Base-by-base conservation (phyloP, 1,140 invertebrate species). In the Trichonephila clavata region DNA sequence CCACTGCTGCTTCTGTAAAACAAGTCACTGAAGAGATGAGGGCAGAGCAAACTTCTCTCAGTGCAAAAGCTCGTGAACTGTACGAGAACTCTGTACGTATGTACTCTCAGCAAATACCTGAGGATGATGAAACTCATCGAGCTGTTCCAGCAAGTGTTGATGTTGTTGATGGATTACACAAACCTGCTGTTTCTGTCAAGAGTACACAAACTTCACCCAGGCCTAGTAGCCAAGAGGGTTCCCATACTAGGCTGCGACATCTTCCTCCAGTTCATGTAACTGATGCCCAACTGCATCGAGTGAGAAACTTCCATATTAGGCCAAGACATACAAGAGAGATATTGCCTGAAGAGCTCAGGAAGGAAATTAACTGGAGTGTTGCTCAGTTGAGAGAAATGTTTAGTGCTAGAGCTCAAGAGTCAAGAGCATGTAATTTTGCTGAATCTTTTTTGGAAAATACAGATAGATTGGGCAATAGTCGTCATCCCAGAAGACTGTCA, bases 51-150 rank as follows among this genome's bases (percentile, higher is more conserved):
- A 95, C 94, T 86, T 95, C 95, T 43, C 94, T 95, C 60, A 96
- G 95, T 95, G 95, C 95, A 43, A 94, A 95, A 86, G 96, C 96
- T 16, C 95, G 95, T 93, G 93, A 95, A 68, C 93, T 96, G 43
- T 96, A 96, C 94, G 96, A 96, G 94, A 95, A 96, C 90, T 96
- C 96, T 13, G 86, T 96, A 68, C 94, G 95, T 87, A 95, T 95
- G 88, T 96, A 96, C 88, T 94, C 94, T 39, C 95, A 95, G 61
- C 95, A 96, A 65, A 94, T 94, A 5, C 68, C 68, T 20, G 87
- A 86, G n/a, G 43, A 18, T 43, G 94, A 81, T 7, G 94, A 95
- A 43, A 94, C 94, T 16, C 94, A 95, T 86, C 61, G 94, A 20
- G 95, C 95, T n/a, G 92, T 94, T 6, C 94, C 95, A 21, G 93